Percentiles rank a stretch among this genome's conserved stretches.
These are phyloP conservation scores for Cochlearius cochlearius DNA, from an alignment of 2,113 vertebrate species.

Conservation along the genomic window DNA sequence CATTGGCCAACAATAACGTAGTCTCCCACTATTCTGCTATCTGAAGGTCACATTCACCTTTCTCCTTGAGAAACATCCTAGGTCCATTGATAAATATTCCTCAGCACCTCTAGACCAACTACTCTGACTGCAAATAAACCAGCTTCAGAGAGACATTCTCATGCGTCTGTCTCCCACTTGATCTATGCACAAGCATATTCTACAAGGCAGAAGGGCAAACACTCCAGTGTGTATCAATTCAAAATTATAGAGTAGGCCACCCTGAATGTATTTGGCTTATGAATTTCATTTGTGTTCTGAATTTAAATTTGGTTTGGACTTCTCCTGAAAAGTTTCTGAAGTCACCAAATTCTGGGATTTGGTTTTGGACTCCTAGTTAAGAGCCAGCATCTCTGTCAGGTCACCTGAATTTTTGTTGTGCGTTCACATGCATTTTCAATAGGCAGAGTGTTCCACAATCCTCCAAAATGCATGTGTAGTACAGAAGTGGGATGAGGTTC, in stretches of 20 bases:
- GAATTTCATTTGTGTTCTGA: background rate
- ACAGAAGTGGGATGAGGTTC: background rate
- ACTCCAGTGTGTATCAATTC: background rate
- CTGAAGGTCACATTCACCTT: background rate
- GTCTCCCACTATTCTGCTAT: background rate
- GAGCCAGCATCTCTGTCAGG: background rate
- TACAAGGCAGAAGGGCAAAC: background rate
- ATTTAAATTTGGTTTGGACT: background rate
- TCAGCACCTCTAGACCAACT: background rate
- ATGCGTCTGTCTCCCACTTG: background rate
- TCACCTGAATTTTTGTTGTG: background rate
- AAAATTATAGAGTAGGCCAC: background rate
- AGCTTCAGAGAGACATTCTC: background rate
- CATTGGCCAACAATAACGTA: accelerated
- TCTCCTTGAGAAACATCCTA: background rate
- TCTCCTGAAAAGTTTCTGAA: background rate
- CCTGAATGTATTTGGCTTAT: background rate
- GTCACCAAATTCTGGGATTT: background rate
- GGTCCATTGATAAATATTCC: background rate
- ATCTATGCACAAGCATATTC: background rate
- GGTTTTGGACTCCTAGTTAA: background rate
- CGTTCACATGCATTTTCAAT: background rate
- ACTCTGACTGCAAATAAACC: background rate
- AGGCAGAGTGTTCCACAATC: background rate
- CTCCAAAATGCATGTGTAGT: accelerated